phyloP scores from a whole-genome alignment of 2,888 invertebrate genomes.

The Tetragonula carbonaria region DNA sequence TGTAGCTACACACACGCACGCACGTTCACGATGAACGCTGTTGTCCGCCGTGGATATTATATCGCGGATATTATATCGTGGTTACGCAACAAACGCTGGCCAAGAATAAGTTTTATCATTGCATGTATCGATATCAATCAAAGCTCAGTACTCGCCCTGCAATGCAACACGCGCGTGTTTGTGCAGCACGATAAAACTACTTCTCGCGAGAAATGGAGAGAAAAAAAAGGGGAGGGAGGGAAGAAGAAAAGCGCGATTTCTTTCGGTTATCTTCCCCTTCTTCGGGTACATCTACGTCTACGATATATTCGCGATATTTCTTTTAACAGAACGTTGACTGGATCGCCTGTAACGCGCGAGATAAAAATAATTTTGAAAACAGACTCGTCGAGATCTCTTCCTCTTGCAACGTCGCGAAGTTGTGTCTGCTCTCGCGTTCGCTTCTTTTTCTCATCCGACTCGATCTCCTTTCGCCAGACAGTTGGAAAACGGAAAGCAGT shows the following conservation, averaged over 20 bases:
- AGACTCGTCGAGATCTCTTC: neutral
- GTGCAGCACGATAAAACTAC: neutral
- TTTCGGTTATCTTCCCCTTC: neutral
- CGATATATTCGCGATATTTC: conserved; percentile 24
- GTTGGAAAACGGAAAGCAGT: too few relatives aligned
- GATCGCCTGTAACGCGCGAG: neutral
- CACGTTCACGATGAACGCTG: too few relatives aligned
- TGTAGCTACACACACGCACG: neutral
- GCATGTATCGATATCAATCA: conserved; percentile 37
- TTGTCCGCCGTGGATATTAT: conserved; percentile 1
- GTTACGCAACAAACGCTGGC: conserved; percentile 30
- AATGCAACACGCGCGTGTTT: neutral
- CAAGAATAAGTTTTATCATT: conserved; percentile 34
- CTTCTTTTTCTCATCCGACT: too few relatives aligned
- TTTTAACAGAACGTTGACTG: conserved; percentile 44
- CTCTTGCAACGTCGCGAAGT: too few relatives aligned
- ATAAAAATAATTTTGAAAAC: conserved; percentile 13
- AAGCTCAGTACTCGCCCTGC: neutral
- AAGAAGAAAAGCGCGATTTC: neutral
- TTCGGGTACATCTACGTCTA: neutral
- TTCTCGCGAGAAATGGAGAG: neutral
- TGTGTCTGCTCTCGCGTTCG: too few relatives aligned
- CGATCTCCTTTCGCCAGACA: too few relatives aligned
- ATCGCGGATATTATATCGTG: neutral
- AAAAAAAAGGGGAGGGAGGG: neutral